Conservation (phyloP, 2,888 invertebrate species). For the Macrophya annulata region DNA sequence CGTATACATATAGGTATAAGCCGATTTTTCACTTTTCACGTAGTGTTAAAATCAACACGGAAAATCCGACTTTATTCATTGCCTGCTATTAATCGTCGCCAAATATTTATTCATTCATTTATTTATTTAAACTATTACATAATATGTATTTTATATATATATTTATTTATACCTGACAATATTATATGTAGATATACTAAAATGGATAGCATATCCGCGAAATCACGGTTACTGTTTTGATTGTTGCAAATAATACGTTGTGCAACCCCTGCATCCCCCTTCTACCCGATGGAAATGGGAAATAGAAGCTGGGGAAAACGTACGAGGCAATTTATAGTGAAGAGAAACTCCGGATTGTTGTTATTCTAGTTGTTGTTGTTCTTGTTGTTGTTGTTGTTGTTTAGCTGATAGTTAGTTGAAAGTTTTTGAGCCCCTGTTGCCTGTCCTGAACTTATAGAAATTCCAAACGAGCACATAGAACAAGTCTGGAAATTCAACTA, state of each 20-base stretch:
- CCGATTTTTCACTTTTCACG: neutral
- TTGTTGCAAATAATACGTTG: neutral
- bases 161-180: neutral
- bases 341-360: conserved; percentile 12
- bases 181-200: neutral
- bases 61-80: neutral
- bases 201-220: neutral
- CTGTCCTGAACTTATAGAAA: neutral
- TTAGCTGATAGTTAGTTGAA: neutral
- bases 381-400: neutral
- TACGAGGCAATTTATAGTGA: conserved; percentile 12
- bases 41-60: neutral
- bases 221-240: neutral
- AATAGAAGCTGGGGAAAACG: neutral
- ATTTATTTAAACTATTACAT: neutral
- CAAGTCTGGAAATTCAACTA: neutral
- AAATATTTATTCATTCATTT: neutral
- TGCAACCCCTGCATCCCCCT: neutral
- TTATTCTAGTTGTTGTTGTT: conserved; percentile 4
- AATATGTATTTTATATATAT: neutral
- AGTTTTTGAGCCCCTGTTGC: neutral
- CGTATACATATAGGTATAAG: neutral
- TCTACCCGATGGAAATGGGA: neutral
- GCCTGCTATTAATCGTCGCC: neutral
- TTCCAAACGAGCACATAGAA: neutral